A percentile compares a stretch with the other conserved stretches of the same genome.
Conservation (phyloP, 2,113 vertebrate species). For the Phylloscopus trochiloides region DNA sequence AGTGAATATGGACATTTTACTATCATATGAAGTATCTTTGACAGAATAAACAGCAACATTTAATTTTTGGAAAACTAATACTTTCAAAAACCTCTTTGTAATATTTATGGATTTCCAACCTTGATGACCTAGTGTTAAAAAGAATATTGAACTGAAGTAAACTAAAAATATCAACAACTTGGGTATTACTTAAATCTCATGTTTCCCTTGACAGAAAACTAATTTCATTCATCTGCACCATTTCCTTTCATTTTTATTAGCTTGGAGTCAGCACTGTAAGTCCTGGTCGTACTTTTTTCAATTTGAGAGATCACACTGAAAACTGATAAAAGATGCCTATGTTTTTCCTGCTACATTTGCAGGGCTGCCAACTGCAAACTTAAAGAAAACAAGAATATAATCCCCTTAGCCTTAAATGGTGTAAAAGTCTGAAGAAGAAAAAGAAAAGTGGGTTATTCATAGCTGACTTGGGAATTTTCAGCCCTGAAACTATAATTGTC, state of each 20-base stretch:
- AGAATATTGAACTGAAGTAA: not conserved
- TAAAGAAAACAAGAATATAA: not conserved
- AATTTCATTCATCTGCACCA: not conserved
- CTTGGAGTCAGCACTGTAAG: not conserved
- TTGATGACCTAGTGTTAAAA: not conserved
- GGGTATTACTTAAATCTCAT: not conserved
- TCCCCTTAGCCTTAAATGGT: not conserved
- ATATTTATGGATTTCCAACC: not conserved
- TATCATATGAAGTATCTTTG: not conserved
- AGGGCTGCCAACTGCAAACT: not conserved
- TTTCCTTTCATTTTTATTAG: conserved; percentile 19
- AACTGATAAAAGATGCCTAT: conserved; percentile 8
- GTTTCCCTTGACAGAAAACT: not conserved
- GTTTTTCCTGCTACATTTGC: not conserved
- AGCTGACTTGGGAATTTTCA: not conserved
- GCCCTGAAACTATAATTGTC: not conserved
- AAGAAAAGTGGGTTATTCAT: not conserved
- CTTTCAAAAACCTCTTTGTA: not conserved
- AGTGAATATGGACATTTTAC: not conserved
- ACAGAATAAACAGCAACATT: not conserved
- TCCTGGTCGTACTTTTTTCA: not conserved
- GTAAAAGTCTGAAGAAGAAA: not conserved
- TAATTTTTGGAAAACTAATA: not conserved
- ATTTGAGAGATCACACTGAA: not conserved
- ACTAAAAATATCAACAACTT: not conserved